A percentile compares a stretch with the other conserved stretches of the same genome.
These are phyloP conservation scores for Nephotettix cincticeps DNA, from an alignment of 1,140 invertebrate species.

Conservation along the genomic window DNA sequence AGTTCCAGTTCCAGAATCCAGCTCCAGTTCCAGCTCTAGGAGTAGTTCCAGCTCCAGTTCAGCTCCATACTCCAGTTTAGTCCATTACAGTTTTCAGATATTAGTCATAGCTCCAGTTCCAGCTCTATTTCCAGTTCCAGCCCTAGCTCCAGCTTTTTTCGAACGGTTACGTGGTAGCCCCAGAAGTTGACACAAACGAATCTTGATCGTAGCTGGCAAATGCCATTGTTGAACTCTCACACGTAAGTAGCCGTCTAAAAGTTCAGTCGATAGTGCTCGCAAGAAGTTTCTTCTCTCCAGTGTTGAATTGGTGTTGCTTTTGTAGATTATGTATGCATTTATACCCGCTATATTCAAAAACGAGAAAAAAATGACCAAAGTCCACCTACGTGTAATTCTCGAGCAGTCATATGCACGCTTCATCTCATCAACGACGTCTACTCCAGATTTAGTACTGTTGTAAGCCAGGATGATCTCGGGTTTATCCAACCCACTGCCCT, in stretches of 20 bases:
- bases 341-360: constrained; percentile 14
- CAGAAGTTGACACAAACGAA: not conserved
- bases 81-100: too few species aligned
- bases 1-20: too few species aligned
- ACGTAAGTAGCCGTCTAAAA: not conserved
- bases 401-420: not conserved
- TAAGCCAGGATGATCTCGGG: not conserved
- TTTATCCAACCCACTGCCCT: not conserved
- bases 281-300: not conserved
- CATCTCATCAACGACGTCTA: constrained; percentile 8
- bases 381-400: not conserved
- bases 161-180: not conserved
- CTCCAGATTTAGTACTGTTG: not conserved
- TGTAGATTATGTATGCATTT: constrained; percentile 5
- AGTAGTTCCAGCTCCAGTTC: too few species aligned
- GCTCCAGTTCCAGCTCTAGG: too few species aligned
- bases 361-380: not conserved
- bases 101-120: too few species aligned
- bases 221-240: not conserved
- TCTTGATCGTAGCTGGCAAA: not conserved
- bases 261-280: not conserved
- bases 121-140: too few species aligned
- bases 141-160: not conserved
- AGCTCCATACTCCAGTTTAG: too few species aligned
- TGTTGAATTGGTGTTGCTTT: not conserved